Base-by-base conservation (phyloP, 2,888 invertebrate species). In the Trichacis sp. region DNA sequence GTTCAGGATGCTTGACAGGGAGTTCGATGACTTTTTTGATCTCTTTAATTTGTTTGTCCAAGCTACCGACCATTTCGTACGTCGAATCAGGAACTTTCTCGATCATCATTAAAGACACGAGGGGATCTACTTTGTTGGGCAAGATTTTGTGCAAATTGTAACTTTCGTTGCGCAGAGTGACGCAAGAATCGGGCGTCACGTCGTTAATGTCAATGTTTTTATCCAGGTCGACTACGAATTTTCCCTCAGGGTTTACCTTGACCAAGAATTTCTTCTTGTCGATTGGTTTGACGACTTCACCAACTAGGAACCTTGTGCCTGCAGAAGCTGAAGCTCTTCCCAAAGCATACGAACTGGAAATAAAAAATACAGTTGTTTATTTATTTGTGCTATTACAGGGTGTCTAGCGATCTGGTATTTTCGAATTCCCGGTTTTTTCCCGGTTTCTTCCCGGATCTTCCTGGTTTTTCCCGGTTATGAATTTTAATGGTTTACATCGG, bases 41-140 rank as follows among this genome's bases (percentile, higher is more conserved):
- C 86, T 99, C 99, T 84, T 99, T 98, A 55, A 99, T 99, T 87
- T 99, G 99, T 82, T 98, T 99, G 83, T 99, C 98, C 68, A 99
- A 87, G 57, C 99, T 99, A 73, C 99, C 99, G 17, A 99, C 98
- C 98, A 99, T 99, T 87, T 99, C 99, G 81, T 99, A 99, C 0
- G 99, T 99, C 0, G 98, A 98, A 85, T 99, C 99, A 0, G 99
- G 99, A 1, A 99, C 99, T 85, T 99, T 99, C 84, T 99, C 99
- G 0, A 99, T 99, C 99, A 99, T 99, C 99, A 99, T 99, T 64
- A 99, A 90, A 0, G 98, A 98, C 0, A 99, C 99, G 60, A 99
- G 87, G 0, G 99, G 99, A 87, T 99, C 99, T 1, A 99, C 97
- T 88, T 99, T 99, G 85, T 98, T 99, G 0, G 99, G 99, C 18